phyloP scores from a whole-genome alignment of 1,140 invertebrate genomes.

The Nephila pilipes region DNA sequence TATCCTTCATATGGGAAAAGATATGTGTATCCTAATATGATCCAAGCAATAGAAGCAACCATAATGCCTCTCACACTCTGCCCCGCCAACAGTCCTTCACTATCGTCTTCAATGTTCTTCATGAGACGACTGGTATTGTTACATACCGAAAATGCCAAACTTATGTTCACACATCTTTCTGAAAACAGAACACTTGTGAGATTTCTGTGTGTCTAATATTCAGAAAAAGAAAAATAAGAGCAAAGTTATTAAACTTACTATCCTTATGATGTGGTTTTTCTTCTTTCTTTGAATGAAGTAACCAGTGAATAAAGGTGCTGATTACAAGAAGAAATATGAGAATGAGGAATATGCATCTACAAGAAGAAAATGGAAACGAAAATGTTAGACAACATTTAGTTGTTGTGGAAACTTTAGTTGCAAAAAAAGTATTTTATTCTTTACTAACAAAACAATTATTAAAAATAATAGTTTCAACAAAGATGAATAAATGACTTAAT shows the following conservation, averaged over 20 bases:
- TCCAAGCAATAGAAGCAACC: conserved; percentile 43
- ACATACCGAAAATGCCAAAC: conserved; percentile 47
- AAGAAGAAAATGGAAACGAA: background rate
- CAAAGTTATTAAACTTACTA: background rate
- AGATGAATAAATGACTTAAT: too few species aligned
- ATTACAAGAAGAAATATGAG: conserved; percentile 10
- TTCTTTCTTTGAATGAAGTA: conserved; percentile 10
- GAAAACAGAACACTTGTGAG: background rate
- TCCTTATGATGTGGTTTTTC: background rate
- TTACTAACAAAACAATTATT: too few species aligned
- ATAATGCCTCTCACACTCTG: conserved; percentile 45
- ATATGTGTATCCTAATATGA: conserved; percentile 60
- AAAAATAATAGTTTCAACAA: too few species aligned
- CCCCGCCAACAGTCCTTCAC: conserved; percentile 20
- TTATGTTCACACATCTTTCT: conserved; percentile 57
- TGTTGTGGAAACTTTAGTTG: too few species aligned
- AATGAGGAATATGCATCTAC: conserved; percentile 35
- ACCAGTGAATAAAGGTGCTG: conserved; percentile 65
- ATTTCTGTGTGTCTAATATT: background rate
- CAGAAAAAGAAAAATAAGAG: background rate
- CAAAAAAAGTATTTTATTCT: too few species aligned
- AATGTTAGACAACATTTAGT: too few species aligned
- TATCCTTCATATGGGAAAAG: conserved; percentile 37
- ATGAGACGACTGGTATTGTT: conserved; percentile 48
- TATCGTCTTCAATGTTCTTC: conserved; percentile 66